Evolutionary conservation across 2,113 vertebrate species (phyloP).

Genomic region (Rhineura floridana): DNA sequence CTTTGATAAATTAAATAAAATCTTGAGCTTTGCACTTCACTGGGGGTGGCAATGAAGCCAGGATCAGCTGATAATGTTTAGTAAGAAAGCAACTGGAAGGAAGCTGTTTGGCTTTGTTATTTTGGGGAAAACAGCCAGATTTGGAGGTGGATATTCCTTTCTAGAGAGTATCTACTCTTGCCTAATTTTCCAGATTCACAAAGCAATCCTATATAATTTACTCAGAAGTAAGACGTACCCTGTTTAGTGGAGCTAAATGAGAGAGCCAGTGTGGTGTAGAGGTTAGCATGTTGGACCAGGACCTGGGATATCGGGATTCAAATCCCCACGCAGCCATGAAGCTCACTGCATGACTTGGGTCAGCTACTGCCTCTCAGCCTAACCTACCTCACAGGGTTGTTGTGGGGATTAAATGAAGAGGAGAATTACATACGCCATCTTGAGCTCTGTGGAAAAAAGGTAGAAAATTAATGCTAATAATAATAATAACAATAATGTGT

Average conservation of each 20-base stretch:
- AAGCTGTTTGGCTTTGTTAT: slow-evolving; percentile 66
- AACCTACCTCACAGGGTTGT: no score
- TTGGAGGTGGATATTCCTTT: not conserved
- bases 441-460: no score
- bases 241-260: not conserved
- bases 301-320: no score
- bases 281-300: no score
- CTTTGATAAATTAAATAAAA: slow-evolving; percentile 83
- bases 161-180: slow-evolving; percentile 58
- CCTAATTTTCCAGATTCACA: slow-evolving; percentile 30
- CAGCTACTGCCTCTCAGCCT: no score
- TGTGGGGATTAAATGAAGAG: no score
- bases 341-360: no score
- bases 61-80: slow-evolving; percentile 71
- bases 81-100: slow-evolving; percentile 58
- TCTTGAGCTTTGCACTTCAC: slow-evolving; percentile 61
- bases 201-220: not conserved
- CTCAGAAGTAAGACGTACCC: not conserved
- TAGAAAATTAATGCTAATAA: no score
- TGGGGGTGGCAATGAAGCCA: slow-evolving; percentile 64
- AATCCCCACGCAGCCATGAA: no score
- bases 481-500: no score
- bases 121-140: not conserved
- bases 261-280: no score
- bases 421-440: no score